Evolutionary conservation across 2,888 invertebrate species (phyloP), one percentile per base, ranked within the genome.

Genomic region (Halictus quadricinctus): DNA sequence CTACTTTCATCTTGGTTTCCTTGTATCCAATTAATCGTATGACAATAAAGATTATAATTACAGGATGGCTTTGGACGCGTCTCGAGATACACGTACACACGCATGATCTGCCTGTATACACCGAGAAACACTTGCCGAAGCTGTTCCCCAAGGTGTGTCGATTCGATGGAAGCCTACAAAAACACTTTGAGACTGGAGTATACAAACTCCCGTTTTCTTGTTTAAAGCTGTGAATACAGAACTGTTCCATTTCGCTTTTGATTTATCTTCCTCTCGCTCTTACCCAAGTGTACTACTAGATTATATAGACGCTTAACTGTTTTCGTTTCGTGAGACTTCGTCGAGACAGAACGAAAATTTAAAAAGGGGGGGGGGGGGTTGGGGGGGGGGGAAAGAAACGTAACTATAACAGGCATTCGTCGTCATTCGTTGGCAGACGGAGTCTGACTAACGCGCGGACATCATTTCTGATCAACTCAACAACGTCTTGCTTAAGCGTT

Each of bases 91-190:
- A 69, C 21, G 69, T n/a, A 5, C 8, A n/a, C 7, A 43, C 41
- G 21, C 66, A 4, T 21, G 10, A 36, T 25, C 64, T 7, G 58
- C 29, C 64, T 41, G n/a, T 54, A 25, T 72, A 48, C 50, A 70
- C 76, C 77, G 21, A 79, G 58, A 88, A 79, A 86, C 75, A 79
- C 58, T 72, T 36, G 70, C 78, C 64, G 60, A 79, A 79, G 76
- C 73, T 85, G 76, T 25, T 78, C 46, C 54, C 72, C 80, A 79
- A 80, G 70, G 69, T 64, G 77, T 78, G n/a, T 83, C 78, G 43
- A 80, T 83, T 84, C 84, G 82, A 84, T 80, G 89, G 86, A 89
- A 88, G 88, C 88, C 82, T 89, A 87, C 78, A 83, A 80, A 80
- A 76, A 58, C 43, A 80, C 80, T 64, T 64, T 18, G 21, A 15